Percentiles rank a stretch among this genome's conserved stretches.
phyloP scores from a whole-genome alignment of 1,140 invertebrate genomes.

The Spodoptera frugiperda region DNA sequence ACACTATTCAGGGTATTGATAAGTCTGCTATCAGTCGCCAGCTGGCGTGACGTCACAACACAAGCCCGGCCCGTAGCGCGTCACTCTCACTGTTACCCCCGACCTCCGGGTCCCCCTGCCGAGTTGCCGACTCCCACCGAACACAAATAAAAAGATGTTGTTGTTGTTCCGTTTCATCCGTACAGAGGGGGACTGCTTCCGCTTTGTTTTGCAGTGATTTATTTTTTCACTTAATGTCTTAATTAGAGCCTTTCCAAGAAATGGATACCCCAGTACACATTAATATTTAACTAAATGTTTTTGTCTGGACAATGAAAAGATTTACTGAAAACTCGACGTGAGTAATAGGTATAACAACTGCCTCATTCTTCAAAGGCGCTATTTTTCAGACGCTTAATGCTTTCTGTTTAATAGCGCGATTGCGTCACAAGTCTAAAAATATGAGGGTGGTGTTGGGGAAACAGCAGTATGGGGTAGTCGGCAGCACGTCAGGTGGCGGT shows the following conservation, averaged over 20 bases:
- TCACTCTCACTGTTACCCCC: slow-evolving; percentile 61
- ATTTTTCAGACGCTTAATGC: slow-evolving; percentile 65
- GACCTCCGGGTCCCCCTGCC: neutral
- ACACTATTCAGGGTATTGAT: slow-evolving; percentile 52
- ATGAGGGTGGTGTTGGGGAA: slow-evolving; percentile 67
- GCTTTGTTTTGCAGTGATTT: neutral
- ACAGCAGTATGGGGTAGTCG: slow-evolving; percentile 65
- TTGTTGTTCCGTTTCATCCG: neutral
- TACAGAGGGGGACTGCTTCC: neutral
- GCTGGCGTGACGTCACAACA: slow-evolving; percentile 75
- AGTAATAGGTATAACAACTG: neutral
- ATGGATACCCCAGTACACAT: no score
- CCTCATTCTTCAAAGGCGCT: slow-evolving; percentile 45
- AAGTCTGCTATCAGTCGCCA: slow-evolving; percentile 66
- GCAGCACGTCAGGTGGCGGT: slow-evolving; percentile 51
- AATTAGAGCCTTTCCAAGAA: neutral
- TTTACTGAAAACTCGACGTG: neutral
- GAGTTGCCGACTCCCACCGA: slow-evolving; percentile 12
- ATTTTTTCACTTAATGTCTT: neutral
- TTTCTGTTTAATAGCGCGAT: slow-evolving; percentile 67
- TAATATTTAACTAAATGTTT: no score
- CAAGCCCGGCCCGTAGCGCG: slow-evolving; percentile 62
- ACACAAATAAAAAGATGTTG: slow-evolving; percentile 6
- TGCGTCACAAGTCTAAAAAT: slow-evolving; percentile 84
- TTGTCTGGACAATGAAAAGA: neutral